A percentile compares a stretch with the other conserved stretches of the same genome.
phyloP scores from a whole-genome alignment of 1,140 invertebrate species.

The Cryptotermes secundus region DNA sequence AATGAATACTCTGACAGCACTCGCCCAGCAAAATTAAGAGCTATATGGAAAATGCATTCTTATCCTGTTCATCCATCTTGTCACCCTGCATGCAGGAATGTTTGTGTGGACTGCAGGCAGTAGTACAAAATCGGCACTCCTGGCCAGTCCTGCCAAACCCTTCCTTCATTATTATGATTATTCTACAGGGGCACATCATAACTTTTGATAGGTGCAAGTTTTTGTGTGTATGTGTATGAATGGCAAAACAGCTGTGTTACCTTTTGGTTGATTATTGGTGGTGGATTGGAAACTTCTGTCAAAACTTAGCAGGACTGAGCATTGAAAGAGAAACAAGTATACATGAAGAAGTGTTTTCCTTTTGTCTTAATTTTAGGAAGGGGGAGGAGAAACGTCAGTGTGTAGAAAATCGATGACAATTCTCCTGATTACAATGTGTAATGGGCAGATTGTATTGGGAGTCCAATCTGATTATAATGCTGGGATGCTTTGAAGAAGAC shows the following conservation, averaged over 20 bases:
- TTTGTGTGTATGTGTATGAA: constrained; percentile 2
- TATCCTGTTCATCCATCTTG: background rate
- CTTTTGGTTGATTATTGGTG: constrained; percentile 8
- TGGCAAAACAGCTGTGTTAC: background rate
- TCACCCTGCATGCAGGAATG: background rate
- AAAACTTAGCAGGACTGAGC: background rate
- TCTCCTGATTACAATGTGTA: background rate
- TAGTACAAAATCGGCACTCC: background rate
- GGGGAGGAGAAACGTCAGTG: background rate
- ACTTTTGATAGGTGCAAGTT: background rate
- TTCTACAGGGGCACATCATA: background rate
- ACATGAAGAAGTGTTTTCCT: background rate
- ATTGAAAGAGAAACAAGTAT: constrained; percentile 18
- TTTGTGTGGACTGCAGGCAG: background rate
- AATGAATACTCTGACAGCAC: background rate
- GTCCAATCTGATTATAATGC: background rate
- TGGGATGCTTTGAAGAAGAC: background rate
- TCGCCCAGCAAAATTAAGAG: background rate
- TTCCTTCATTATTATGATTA: background rate
- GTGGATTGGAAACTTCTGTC: constrained; percentile 10
- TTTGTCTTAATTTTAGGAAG: background rate
- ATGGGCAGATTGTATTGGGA: background rate
- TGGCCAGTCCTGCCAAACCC: too few species aligned
- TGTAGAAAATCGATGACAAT: background rate
- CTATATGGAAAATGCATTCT: background rate